Base-by-base conservation (phyloP, 2,888 invertebrate species). In the Lordiphosa fenestrarum region DNA sequence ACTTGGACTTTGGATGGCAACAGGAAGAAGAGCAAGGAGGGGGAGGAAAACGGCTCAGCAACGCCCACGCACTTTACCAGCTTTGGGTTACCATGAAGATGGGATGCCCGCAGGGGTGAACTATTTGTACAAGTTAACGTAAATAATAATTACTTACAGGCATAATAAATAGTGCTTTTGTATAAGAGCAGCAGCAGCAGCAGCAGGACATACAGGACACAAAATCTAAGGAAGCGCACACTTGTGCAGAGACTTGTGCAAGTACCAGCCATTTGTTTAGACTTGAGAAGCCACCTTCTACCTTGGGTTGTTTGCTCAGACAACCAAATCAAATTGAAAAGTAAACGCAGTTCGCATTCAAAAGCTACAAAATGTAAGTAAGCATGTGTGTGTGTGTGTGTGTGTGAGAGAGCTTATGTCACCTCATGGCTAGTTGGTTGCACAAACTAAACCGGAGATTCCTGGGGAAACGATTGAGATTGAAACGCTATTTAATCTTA, bases 81-180 rank as follows among this genome's bases (percentile, higher is more conserved):
- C 30, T 30, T 30, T 41, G n/a, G 41, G 12, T 23, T 10, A 10
- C 10, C 12, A 41, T 10, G 41, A 4, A 2, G 39, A 15, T 9
- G 15, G 39, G 15, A 15, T 30, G 30, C 30, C 30, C 30, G 9
- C n/a, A 9, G 9, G 44, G 41, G 23, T 35, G 21, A 44, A 50
- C 48, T 74, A 66, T 71, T 81, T 77, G 77, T 66, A 60, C 63
- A 77, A 81, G 82, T 78, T 84, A 73, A 78, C 74, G 77, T 73
- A 63, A 73, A 84, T 67, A 84, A 81, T 82, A 84, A 81, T 78
- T 81, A 81, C 77, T 81, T 81, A 69, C 73, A 64, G 66, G 71
- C 73, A 84, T 84, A 69, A 81, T 73, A 84, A 84, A 78, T 72
- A 82, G 69, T 67, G 63, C 66, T 60, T 69, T 66, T 60, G 53